Base-by-base conservation (phyloP, 1,140 invertebrate genomes). In the Drosophila gunungcola region DNA sequence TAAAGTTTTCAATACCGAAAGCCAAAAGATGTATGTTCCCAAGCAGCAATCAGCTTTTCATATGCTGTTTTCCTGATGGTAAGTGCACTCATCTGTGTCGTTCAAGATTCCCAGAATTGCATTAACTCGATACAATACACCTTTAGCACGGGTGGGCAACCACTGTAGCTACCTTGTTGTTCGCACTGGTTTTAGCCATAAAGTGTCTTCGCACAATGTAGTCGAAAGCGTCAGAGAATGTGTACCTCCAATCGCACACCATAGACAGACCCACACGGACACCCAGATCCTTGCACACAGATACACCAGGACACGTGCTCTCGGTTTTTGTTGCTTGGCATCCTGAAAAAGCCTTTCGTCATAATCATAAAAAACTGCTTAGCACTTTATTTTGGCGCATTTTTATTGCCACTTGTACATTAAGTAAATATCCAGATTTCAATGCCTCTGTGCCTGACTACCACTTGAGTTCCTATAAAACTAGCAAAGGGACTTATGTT, bases 281-380 rank as follows among this genome's bases (percentile, higher is more conserved):
- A 46, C 34, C 4, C 39, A n/a, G 12, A n/a, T 16, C 4, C 16
- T n/a, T 7, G 29, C 27, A 4, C 43, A 27, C 11, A 7, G 25
- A 21, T 1, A 32, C 13, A 29, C 7, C 36, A 25, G 16, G 49
- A 70, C 51, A 54, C 42, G 48, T 38, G 43, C 34, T 9, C 5
- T 4, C 10, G 7, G 27, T 3, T 52, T 42, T 45, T 13, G 13
- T 13, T 25, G 55, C 11, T 5, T 36, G 3, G 45, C 46, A n/a
- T 11, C 34, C 43, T 12, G 16, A 51, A 16, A 74, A 74, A 65
- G 69, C 70, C 73, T 80, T 69, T 84, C 67, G 49, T 68, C 80
- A 73, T 77, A 84, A 84, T 77, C 76, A 84, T 84, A 84, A 84
- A 83, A 84, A 68, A 56, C 67, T 65, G 76, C 80, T 84, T 73